Percentiles rank a stretch among this genome's conserved stretches.
Evolutionary conservation across 2,888 invertebrate species (phyloP).

Genomic region (Melangyna quadrimaculata): DNA sequence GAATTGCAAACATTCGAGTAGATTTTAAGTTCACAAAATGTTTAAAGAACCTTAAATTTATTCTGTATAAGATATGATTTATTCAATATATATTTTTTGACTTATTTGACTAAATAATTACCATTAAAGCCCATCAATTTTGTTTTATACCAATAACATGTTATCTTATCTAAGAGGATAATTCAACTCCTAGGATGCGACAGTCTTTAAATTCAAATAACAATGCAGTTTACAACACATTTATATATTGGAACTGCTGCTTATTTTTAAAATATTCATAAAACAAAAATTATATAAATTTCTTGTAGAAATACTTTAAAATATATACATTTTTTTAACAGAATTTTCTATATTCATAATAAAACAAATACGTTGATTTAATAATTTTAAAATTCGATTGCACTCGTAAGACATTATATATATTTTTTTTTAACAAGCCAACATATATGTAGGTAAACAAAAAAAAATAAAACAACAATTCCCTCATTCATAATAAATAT

Average conservation of each 20-base stretch:
- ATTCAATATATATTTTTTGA: neutral
- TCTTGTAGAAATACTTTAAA: neutral
- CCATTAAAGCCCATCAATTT: neutral
- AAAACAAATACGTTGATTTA: constrained; percentile 5
- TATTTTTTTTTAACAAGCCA: neutral
- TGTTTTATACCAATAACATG: neutral
- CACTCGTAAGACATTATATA: constrained; percentile 19
- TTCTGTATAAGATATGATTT: neutral
- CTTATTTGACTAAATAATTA: neutral
- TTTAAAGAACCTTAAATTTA: neutral
- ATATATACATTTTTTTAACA: neutral
- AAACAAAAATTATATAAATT: neutral
- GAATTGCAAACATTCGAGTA: neutral
- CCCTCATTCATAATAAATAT: neutral
- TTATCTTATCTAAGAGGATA: neutral
- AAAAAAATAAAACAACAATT: neutral
- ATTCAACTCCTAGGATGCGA: neutral
- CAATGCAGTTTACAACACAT: neutral
- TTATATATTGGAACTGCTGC: neutral
- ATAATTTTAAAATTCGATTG: constrained; percentile 41
- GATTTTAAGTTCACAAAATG: neutral
- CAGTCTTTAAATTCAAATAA: neutral
- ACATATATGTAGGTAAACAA: no score
- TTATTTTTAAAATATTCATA: neutral
- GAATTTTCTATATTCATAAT: neutral